phyloP scores from a whole-genome alignment of 1,140 invertebrate genomes.

The Magallana gigas region DNA sequence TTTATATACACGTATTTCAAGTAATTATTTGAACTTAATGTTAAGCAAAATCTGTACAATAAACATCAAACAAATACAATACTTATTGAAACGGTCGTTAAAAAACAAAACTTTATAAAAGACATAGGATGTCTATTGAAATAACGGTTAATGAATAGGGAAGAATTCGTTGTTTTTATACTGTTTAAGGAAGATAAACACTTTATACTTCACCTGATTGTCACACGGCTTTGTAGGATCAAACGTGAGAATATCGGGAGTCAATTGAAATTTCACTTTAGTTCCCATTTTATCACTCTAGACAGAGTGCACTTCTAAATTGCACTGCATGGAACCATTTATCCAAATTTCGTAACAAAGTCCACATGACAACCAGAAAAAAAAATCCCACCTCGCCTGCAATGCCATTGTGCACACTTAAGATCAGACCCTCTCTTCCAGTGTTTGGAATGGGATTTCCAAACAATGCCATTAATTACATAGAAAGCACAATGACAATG shows the following conservation, averaged over 20 bases:
- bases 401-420: background rate
- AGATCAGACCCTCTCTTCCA: background rate
- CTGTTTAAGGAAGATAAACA: background rate
- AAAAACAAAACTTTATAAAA: background rate
- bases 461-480: background rate
- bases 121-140: background rate
- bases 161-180: background rate
- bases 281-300: background rate
- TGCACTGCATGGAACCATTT: too few species aligned
- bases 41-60: too few species aligned
- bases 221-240: background rate
- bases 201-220: background rate
- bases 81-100: background rate
- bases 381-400: background rate
- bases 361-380: background rate
- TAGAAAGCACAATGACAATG: constrained; percentile 21
- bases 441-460: background rate
- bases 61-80: too few species aligned
- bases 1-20: too few species aligned
- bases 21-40: too few species aligned
- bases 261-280: constrained; percentile 28
- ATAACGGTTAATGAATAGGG: background rate
- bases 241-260: background rate
- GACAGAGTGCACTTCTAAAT: too few species aligned
- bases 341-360: background rate